Conservation (phyloP, 2,113 vertebrate species). For the Myodes glareolus region DNA sequence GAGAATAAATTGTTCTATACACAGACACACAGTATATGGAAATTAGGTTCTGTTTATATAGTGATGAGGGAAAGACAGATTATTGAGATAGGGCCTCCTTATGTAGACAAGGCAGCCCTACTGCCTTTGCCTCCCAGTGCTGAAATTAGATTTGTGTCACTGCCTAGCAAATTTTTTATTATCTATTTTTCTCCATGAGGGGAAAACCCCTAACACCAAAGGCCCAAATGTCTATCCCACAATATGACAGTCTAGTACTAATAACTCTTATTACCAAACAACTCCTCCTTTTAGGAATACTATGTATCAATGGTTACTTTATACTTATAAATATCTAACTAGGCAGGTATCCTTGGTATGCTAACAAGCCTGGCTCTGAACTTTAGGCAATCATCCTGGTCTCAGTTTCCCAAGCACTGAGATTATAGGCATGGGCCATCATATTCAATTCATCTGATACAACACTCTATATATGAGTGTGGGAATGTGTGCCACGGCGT, state of each 20-base stretch:
- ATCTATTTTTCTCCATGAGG: neutral
- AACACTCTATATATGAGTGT: neutral
- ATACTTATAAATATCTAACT: neutral
- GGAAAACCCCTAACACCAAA: neutral
- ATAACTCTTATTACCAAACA: neutral
- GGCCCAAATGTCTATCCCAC: neutral
- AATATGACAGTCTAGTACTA: neutral
- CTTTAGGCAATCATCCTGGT: neutral
- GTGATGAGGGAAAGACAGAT: neutral
- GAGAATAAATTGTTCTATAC: neutral
- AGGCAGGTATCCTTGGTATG: neutral
- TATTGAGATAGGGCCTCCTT: neutral
- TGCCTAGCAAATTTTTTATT: neutral
- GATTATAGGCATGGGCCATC: neutral
- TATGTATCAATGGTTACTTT: slow-evolving; percentile 17
- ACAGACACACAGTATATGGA: neutral
- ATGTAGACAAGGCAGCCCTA: neutral
- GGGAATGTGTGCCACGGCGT: neutral
- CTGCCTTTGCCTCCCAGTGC: neutral
- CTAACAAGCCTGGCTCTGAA: neutral
- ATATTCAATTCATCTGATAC: neutral
- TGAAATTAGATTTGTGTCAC: neutral
- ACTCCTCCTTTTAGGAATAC: neutral
- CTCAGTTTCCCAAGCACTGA: neutral
- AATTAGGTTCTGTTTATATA: slow-evolving; percentile 11